These are phyloP conservation scores for Bugula neritina DNA, from an alignment of 2,888 invertebrate genomes.

Conservation along the genomic window DNA sequence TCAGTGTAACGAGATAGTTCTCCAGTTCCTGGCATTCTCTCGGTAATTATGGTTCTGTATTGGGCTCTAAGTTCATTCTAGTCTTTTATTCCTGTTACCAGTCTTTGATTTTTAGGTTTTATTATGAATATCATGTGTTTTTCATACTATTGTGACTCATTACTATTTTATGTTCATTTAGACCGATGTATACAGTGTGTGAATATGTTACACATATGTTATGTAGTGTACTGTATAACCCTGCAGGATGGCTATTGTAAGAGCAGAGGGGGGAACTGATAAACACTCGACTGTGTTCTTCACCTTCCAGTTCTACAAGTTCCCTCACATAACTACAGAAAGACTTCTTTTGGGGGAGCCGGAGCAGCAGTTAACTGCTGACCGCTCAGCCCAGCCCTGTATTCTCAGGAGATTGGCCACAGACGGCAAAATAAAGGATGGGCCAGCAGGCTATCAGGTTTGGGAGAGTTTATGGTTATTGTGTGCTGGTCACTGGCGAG, in stretches of 20 bases:
- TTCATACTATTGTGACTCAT: too few species aligned
- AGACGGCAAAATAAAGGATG: constrained; percentile 45
- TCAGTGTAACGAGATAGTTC: constrained; percentile 53
- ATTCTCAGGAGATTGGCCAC: constrained; percentile 49
- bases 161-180: too few species aligned
- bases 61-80: too few species aligned
- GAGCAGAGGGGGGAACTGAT: constrained; percentile 26
- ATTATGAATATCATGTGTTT: too few species aligned
- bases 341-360: constrained; percentile 46
- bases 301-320: constrained; percentile 57
- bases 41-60: too few species aligned
- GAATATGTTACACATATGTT: too few species aligned
- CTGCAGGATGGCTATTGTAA: constrained; percentile 14
- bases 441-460: constrained; percentile 53
- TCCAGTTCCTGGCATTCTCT: constrained; percentile 56
- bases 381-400: constrained; percentile 42
- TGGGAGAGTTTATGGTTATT: too few species aligned
- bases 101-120: too few species aligned
- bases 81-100: too few species aligned
- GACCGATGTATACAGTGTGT: too few species aligned
- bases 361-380: constrained; percentile 42
- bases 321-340: constrained; percentile 55
- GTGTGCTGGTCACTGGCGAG: too few species aligned
- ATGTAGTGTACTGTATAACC: too few species aligned
- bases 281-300: constrained; percentile 51